Percentiles rank a stretch among this genome's conserved stretches.
These are phyloP conservation scores for Eupithecia subfuscata DNA, from an alignment of 2,888 invertebrate species.

Conservation along the genomic window DNA sequence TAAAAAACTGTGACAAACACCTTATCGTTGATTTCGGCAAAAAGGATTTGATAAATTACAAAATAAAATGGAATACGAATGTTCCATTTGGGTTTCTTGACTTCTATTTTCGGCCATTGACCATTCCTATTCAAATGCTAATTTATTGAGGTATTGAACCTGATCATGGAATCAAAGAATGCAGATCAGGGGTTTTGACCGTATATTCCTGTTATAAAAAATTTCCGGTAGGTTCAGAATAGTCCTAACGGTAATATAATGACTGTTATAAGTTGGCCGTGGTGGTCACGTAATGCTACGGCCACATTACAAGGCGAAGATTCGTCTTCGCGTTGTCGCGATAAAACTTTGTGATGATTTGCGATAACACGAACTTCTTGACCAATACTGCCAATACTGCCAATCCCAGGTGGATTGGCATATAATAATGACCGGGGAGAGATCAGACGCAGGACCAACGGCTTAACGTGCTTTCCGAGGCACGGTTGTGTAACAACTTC, in stretches of 20 bases:
- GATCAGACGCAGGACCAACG: too few relatives aligned
- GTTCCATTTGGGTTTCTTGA: neutral
- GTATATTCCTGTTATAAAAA: neutral
- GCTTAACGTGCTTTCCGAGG: too few relatives aligned
- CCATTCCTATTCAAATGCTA: constrained; percentile 1
- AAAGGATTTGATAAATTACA: neutral
- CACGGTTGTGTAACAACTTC: too few relatives aligned
- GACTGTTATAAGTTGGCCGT: neutral
- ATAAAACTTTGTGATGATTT: too few relatives aligned
- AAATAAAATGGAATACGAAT: neutral
- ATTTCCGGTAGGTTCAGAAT: neutral
- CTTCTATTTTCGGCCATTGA: neutral
- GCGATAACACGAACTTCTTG: too few relatives aligned
- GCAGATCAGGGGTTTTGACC: neutral
- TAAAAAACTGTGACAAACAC: neutral
- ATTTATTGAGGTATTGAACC: neutral
- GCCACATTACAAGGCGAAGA: too few relatives aligned
- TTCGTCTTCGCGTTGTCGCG: too few relatives aligned
- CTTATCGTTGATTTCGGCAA: neutral
- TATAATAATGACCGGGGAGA: too few relatives aligned
- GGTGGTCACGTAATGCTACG: too few relatives aligned
- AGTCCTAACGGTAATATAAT: neutral
- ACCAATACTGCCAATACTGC: too few relatives aligned
- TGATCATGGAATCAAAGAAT: neutral
- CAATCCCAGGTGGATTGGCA: too few relatives aligned